These are phyloP conservation scores for Smutsia gigantea DNA, from an alignment of 2,797 vertebrate genomes.

Conservation along the genomic window DNA sequence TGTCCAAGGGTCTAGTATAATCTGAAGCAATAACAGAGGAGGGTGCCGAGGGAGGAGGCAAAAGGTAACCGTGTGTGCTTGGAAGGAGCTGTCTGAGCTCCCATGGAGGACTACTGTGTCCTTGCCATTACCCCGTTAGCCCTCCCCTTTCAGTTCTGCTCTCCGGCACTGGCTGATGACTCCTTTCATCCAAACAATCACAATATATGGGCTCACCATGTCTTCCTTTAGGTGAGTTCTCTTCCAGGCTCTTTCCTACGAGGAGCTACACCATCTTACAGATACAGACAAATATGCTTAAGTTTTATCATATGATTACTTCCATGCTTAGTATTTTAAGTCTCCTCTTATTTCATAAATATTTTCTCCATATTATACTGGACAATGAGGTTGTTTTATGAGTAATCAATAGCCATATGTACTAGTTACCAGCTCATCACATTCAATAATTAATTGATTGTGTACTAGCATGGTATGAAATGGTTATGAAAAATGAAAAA, in stretches of 20 bases:
- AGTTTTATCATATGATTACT: too few species aligned
- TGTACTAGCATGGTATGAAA: neutral
- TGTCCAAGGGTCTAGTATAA: neutral
- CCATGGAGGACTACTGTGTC: rapidly evolving
- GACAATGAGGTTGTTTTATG: neutral
- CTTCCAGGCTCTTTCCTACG: neutral
- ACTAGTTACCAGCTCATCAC: neutral
- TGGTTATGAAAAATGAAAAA: neutral
- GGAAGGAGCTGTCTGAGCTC: neutral
- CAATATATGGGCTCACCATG: rapidly evolving
- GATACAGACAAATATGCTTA: rapidly evolving
- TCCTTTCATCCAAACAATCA: neutral
- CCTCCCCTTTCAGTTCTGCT: neutral
- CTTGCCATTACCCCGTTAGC: neutral
- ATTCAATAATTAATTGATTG: neutral
- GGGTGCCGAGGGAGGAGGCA: too few species aligned
- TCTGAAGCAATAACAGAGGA: neutral
- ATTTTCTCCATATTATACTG: neutral
- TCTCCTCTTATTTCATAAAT: neutral
- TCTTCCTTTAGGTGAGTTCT: neutral
- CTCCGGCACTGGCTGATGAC: too few species aligned
- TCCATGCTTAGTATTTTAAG: neutral
- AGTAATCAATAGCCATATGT: neutral
- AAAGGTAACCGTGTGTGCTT: rapidly evolving
- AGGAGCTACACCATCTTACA: neutral